Percentiles rank a stretch among this genome's conserved stretches.
These are phyloP conservation scores for Orthosia cruda DNA, from an alignment of 2,888 invertebrate genomes.

Conservation along the genomic window DNA sequence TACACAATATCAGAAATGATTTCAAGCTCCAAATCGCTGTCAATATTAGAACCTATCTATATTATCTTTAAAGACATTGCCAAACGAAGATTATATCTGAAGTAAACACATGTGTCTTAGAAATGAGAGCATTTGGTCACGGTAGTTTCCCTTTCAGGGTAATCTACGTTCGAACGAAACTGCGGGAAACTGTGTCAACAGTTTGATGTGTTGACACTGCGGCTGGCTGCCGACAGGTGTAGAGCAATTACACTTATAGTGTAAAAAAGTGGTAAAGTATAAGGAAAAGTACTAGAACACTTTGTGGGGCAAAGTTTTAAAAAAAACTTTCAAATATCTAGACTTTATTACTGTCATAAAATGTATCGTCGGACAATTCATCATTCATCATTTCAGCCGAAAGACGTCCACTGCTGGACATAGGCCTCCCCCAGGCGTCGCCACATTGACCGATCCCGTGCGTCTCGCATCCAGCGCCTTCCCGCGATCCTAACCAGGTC, in stretches of 20 bases:
- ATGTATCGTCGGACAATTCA: not conserved
- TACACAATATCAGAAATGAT: too few relatives aligned
- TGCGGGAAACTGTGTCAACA: slow-evolving; percentile 15
- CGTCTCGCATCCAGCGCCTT: too few relatives aligned
- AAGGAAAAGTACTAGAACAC: not conserved
- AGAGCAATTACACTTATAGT: slow-evolving; percentile 3
- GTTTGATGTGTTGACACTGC: slow-evolving; percentile 35
- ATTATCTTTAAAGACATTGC: not conserved
- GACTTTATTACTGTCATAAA: not conserved
- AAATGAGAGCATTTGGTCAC: slow-evolving; percentile 24
- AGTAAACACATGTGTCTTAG: slow-evolving; percentile 9
- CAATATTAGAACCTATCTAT: too few relatives aligned
- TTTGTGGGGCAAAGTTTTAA: too few relatives aligned
- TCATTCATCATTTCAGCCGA: too few relatives aligned
- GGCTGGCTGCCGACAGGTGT: not conserved
- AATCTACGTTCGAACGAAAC: slow-evolving; percentile 7
- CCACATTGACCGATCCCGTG: too few relatives aligned
- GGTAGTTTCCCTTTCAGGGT: slow-evolving; percentile 17
- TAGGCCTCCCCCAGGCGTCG: too few relatives aligned
- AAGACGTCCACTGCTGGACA: too few relatives aligned
- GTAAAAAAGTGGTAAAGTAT: not conserved
- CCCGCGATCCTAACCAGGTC: too few relatives aligned
- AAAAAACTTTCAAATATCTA: too few relatives aligned
- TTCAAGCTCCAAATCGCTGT: too few relatives aligned
- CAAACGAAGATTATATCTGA: not conserved